Evolutionary conservation across 2,888 invertebrate genomes (phyloP), one percentile per base, ranked within the genome.

Genomic region (Chloroclystis v-ata): DNA sequence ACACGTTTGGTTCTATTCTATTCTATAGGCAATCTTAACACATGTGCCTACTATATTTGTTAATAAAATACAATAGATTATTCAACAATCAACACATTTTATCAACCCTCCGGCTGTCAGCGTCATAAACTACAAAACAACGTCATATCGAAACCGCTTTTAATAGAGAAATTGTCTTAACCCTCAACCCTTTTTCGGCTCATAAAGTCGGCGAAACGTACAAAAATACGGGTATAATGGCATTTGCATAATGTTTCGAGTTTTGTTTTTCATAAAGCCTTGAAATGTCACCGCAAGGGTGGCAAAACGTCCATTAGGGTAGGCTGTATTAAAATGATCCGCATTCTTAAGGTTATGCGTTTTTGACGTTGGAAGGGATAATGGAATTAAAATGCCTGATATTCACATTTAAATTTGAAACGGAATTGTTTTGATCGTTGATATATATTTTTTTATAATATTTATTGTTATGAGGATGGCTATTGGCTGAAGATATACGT

Each of bases 181-280:
- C 82, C 80, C 78, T 75, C 77, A 82, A 80, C 82, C 83, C 85
- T 80, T 83, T 73, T 75, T 72, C 82, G 85, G 75, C 70, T 84
- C 86, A 87, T 87, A 87, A 87, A 86, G 67, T 82, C 73, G 72
- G 73, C 74, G 77, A 81, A 83, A 78, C 75, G 78, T 75, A 82
- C 83, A 85, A 86, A 87, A 86, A 87, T 83, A 79, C 72, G 78
- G 76, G 78, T 82, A 84, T 84, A 82, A 83, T 82, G 84, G 74
- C 86, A 87, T 87, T 87, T 87, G 87, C 87, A 87, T 87, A 86
- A 83, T 82, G 80, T 86, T 83, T 78, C 67, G 58, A 73, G 82
- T 79, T 78, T 84, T 86, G 83, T 85, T 86, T 86, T 85, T 84
- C 82, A 82, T 82, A 80, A 76, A 79, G 78, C 75, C 83, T 80